Conservation (phyloP, 2,797 vertebrate species). For the Sparidentex hasta region DNA sequence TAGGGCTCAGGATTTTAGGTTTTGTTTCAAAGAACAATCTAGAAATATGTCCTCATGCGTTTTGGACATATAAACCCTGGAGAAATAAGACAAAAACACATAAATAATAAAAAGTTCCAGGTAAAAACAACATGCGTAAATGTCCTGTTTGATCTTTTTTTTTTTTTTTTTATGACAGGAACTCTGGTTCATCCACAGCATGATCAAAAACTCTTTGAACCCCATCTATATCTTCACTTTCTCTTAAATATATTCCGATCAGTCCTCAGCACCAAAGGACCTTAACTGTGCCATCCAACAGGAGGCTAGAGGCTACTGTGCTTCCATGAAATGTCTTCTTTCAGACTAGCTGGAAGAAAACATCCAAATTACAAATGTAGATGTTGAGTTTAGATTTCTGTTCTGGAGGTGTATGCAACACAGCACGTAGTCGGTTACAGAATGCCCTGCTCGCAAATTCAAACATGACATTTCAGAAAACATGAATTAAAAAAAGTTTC, state of each 20-base stretch:
- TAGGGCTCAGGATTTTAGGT: neutral
- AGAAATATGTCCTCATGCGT: neutral
- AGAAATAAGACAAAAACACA: neutral
- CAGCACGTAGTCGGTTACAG: too few species aligned
- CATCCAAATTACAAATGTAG: too few species aligned
- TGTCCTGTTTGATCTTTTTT: neutral
- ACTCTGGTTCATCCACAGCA: neutral
- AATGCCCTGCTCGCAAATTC: too few species aligned
- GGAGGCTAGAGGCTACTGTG: neutral
- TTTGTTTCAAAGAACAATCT: neutral
- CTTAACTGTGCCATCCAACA: neutral
- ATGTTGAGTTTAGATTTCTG: too few species aligned
- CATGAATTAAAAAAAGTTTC: too few species aligned
- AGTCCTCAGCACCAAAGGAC: neutral
- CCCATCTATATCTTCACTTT: neutral
- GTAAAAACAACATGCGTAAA: conserved; percentile 11
- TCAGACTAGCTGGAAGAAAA: too few species aligned
- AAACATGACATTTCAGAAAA: too few species aligned
- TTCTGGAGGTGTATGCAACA: too few species aligned
- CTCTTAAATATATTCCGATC: neutral
- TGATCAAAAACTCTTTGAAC: conserved; percentile 7
- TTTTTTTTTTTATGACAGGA: neutral
- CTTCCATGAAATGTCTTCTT: too few species aligned
- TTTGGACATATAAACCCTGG: neutral
- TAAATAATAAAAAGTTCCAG: neutral